Percentiles rank a stretch among this genome's conserved stretches.
Evolutionary conservation across 2,888 invertebrate genomes (phyloP).

Genomic region (Labia minor): DNA sequence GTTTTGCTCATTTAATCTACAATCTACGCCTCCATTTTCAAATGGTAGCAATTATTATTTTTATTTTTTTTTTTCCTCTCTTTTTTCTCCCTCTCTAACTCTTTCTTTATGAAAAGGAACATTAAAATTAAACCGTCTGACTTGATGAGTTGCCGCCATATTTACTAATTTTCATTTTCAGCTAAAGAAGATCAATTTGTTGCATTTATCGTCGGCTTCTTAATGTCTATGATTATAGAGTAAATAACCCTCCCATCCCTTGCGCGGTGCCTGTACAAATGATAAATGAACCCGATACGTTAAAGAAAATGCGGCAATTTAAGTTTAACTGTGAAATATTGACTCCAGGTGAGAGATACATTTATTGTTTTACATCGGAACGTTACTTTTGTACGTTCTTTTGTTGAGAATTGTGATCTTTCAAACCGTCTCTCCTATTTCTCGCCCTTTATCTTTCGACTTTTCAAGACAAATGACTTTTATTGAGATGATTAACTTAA

Average conservation of each 20-base stretch:
- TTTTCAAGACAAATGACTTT: too few relatives aligned
- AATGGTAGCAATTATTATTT: neutral
- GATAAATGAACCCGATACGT: neutral
- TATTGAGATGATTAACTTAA: too few relatives aligned
- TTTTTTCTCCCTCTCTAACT: too few relatives aligned
- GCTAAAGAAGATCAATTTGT: slow-evolving; percentile 7
- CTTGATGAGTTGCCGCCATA: neutral
- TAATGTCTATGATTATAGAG: slow-evolving; percentile 1
- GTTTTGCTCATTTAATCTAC: neutral
- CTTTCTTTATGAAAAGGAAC: neutral
- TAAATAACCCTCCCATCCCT: neutral
- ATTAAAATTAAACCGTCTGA: neutral
- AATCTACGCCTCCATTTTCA: neutral
- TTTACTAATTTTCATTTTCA: slow-evolving; percentile 7
- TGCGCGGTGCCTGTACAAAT: neutral
- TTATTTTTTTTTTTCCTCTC: too few relatives aligned
- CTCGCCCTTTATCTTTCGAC: too few relatives aligned
- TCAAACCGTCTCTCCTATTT: too few relatives aligned
- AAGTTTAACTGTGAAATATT: slow-evolving; percentile 13
- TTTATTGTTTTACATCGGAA: slow-evolving; percentile 1
- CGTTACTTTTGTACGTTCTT: too few relatives aligned
- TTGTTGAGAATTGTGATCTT: too few relatives aligned
- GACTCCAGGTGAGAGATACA: slow-evolving; percentile 2
- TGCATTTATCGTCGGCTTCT: neutral
- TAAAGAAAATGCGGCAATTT: neutral